A percentile compares a stretch with the other conserved stretches of the same genome.
Evolutionary conservation across 2,113 vertebrate genomes (phyloP).

Genomic region (Mugil cephalus): DNA sequence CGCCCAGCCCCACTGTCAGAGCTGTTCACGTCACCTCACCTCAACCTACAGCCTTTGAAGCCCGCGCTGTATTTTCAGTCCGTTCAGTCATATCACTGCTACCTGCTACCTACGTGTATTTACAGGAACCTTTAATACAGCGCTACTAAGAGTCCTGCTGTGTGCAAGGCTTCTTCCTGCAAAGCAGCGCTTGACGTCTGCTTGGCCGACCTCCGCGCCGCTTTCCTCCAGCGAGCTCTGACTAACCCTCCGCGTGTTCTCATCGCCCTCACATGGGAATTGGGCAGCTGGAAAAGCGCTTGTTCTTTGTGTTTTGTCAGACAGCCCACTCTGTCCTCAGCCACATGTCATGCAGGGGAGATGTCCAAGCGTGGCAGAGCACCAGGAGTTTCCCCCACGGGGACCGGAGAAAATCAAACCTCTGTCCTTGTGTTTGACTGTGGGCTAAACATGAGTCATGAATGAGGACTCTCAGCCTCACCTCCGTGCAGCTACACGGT

Average conservation of each 20-base stretch:
- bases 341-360: slow-evolving; percentile 48
- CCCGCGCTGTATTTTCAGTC: slow-evolving; percentile 11
- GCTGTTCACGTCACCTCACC: neutral
- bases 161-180: slow-evolving; percentile 25
- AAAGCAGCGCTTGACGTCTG: slow-evolving; percentile 45
- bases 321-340: slow-evolving; percentile 49
- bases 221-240: slow-evolving; percentile 48
- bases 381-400: slow-evolving; percentile 43
- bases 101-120: slow-evolving; percentile 26
- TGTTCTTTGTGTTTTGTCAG: slow-evolving; percentile 64
- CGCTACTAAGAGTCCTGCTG: slow-evolving; percentile 8
- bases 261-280: slow-evolving; percentile 55
- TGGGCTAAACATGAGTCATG: neutral
- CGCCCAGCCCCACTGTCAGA: too few species aligned
- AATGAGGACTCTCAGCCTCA: slow-evolving; percentile 2
- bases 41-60: too few species aligned
- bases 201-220: slow-evolving; percentile 44
- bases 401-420: slow-evolving; percentile 19
- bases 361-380: slow-evolving; percentile 33
- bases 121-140: slow-evolving; percentile 21
- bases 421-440: slow-evolving; percentile 3
- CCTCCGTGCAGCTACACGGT: neutral
- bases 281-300: slow-evolving; percentile 65
- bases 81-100: slow-evolving; percentile 18
- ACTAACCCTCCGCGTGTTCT: slow-evolving; percentile 49